A percentile compares a stretch with the other conserved stretches of the same genome.
Conservation (phyloP, 2,888 invertebrate genomes). For the Xestobium rufovillosum region DNA sequence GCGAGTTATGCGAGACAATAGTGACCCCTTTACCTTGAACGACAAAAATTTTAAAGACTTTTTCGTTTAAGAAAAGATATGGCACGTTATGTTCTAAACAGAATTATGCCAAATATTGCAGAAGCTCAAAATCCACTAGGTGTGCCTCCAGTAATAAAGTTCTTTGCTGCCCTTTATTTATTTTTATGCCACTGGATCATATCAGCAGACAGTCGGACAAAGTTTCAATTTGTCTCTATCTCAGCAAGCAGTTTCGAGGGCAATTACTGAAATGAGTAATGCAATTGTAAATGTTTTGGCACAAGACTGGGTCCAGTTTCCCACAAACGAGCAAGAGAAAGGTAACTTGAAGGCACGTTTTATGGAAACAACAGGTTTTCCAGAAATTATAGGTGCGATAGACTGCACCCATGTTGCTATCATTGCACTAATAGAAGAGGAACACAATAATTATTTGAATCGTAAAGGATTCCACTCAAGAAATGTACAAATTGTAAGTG, state of each 20-base stretch:
- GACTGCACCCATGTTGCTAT: conserved; percentile 21
- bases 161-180: too few relatives aligned
- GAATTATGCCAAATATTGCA: conserved; percentile 10
- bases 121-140: conserved; percentile 9
- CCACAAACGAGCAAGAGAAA: conserved; percentile 8
- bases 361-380: conserved; percentile 20
- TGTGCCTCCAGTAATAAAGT: conserved; percentile 14
- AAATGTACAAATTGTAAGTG: conserved; percentile 22
- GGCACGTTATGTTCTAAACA: conserved; percentile 12
- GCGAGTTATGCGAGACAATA: conserved; percentile 11
- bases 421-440: conserved; percentile 18
- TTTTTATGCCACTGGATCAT: conserved; percentile 20
- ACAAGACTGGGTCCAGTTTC: conserved; percentile 16
- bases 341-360: conserved; percentile 18
- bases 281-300: conserved; percentile 9
- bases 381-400: conserved; percentile 18
- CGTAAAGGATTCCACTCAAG: conserved; percentile 21
- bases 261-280: conserved; percentile 15
- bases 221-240: conserved; percentile 14
- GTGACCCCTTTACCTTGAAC: conserved; percentile 7
- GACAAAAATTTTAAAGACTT: conserved; percentile 10
- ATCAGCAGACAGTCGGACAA: conserved; percentile 16
- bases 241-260: conserved; percentile 13
- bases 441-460: conserved; percentile 24
- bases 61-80: conserved; percentile 15